These are phyloP conservation scores for Plagiodera versicolora DNA, from an alignment of 2,888 invertebrate genomes.

Conservation along the genomic window DNA sequence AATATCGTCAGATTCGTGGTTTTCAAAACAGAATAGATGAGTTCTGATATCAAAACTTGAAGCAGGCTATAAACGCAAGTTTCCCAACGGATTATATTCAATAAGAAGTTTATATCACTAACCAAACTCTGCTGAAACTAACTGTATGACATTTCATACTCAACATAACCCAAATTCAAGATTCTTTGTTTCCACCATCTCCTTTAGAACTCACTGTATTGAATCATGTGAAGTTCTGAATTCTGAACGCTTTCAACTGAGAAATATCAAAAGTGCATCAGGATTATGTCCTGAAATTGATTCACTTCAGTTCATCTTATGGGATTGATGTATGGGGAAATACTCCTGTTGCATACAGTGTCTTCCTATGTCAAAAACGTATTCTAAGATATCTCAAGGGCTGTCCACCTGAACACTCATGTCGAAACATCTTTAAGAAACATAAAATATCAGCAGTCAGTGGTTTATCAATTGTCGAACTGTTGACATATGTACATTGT, in stretches of 20 bases:
- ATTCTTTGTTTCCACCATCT: background rate
- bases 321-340: conserved; percentile 3
- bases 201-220: background rate
- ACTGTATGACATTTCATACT: too few relatives aligned
- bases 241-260: conserved; percentile 1
- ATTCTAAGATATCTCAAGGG: conserved; percentile 2
- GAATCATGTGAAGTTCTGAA: background rate
- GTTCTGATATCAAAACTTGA: too few relatives aligned
- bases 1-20: too few relatives aligned
- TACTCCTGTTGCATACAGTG: conserved; percentile 4
- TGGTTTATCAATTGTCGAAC: conserved; percentile 2
- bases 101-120: too few relatives aligned
- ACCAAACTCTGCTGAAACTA: too few relatives aligned
- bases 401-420: conserved; percentile 3
- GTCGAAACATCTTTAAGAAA: conserved; percentile 8
- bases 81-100: too few relatives aligned
- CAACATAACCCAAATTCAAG: too few relatives aligned
- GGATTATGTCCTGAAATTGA: background rate
- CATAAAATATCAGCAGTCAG: conserved; percentile 2
- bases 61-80: too few relatives aligned
- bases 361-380: conserved; percentile 1
- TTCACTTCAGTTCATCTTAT: background rate
- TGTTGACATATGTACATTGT: background rate
- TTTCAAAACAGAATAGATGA: too few relatives aligned
- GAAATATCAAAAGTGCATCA: background rate